These are phyloP conservation scores for Synanthedon formicaeformis DNA, from an alignment of 2,888 invertebrate genomes.

Conservation along the genomic window DNA sequence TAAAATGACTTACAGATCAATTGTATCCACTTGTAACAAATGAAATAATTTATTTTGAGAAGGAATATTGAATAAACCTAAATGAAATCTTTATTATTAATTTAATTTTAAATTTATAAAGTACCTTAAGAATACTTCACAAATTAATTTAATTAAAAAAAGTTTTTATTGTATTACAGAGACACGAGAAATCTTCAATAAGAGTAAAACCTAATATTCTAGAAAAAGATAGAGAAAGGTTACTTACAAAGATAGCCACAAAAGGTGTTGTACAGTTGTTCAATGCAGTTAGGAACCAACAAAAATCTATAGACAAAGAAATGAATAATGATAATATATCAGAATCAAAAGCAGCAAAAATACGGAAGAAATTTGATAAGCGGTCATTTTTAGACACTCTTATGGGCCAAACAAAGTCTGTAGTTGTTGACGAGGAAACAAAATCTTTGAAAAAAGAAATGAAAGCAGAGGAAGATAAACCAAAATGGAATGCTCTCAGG, in stretches of 20 bases:
- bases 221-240: constrained; percentile 82
- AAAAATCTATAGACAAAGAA: constrained; percentile 79
- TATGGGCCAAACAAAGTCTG: constrained; percentile 76
- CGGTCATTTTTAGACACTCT: constrained; percentile 81
- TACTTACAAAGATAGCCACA: constrained; percentile 86
- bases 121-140: too few relatives aligned
- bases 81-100: too few relatives aligned
- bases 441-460: constrained; percentile 47
- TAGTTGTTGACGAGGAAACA: constrained; percentile 56
- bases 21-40: not conserved
- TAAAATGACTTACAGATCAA: not conserved
- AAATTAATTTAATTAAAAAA: too few relatives aligned
- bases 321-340: constrained; percentile 78
- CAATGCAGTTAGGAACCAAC: constrained; percentile 89
- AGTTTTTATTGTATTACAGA: constrained; percentile 42
- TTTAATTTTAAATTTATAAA: too few relatives aligned
- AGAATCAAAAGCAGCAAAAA: constrained; percentile 82
- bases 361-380: constrained; percentile 81
- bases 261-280: constrained; percentile 94
- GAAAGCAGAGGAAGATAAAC: constrained; percentile 41
- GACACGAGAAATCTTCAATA: constrained; percentile 73
- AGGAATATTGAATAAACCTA: too few relatives aligned
- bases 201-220: constrained; percentile 81
- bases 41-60: too few relatives aligned
- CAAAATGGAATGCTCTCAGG: constrained; percentile 75